Evolutionary conservation across 2,888 invertebrate genomes (phyloP).

Genomic region (Cynaeus angustus): DNA sequence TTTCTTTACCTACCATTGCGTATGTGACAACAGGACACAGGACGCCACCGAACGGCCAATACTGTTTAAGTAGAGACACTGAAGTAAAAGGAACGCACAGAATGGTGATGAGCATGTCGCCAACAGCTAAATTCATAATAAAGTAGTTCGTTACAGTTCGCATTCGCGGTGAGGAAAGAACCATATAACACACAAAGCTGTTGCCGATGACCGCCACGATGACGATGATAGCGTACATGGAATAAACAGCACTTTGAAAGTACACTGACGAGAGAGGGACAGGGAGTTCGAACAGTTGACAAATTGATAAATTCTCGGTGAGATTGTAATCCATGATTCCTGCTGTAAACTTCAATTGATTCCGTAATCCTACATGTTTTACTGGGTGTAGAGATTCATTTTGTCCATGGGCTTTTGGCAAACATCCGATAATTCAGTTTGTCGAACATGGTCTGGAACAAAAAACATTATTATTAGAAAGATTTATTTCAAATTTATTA

Average conservation of each 20-base stretch:
- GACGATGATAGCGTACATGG: conserved; percentile 83
- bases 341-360: background rate
- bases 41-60: conserved; percentile 91
- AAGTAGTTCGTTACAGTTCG: conserved; percentile 94
- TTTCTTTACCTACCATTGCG: conserved; percentile 75
- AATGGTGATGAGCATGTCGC: conserved; percentile 91
- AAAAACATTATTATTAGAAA: background rate
- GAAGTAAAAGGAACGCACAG: conserved; percentile 95
- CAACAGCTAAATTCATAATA: conserved; percentile 90
- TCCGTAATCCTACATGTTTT: background rate
- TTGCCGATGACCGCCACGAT: conserved; percentile 83
- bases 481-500: too few relatives aligned
- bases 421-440: background rate
- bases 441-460: conserved; percentile 14
- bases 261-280: conserved; percentile 66
- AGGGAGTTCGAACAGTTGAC: conserved; percentile 53
- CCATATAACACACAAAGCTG: conserved; percentile 89
- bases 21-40: conserved; percentile 90
- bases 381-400: background rate
- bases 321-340: conserved; percentile 24
- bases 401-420: background rate
- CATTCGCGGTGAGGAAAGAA: conserved; percentile 88
- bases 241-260: conserved; percentile 79
- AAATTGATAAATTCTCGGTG: conserved; percentile 49
- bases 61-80: conserved; percentile 84